Conservation (phyloP, 2,888 invertebrate genomes). For the Exocentrus adspersus region DNA sequence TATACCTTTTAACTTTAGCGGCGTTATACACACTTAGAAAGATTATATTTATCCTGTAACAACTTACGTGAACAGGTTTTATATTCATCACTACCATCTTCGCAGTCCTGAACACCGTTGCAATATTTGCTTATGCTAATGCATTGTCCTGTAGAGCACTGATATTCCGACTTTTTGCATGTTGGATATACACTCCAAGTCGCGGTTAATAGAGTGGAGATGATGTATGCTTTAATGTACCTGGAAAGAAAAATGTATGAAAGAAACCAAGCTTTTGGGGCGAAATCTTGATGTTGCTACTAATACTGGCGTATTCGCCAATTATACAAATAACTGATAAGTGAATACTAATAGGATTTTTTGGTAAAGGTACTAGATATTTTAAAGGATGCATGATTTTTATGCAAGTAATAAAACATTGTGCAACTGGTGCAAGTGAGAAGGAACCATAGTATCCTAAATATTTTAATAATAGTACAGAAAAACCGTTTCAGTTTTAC, state of each 20-base stretch:
- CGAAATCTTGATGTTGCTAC: too few relatives aligned
- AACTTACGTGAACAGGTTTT: constrained; percentile 80
- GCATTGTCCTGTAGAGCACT: constrained; percentile 68
- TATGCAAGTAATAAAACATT: too few relatives aligned
- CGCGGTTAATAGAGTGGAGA: constrained; percentile 22
- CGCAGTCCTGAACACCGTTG: constrained; percentile 81
- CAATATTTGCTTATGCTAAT: constrained; percentile 80
- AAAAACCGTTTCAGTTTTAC: too few relatives aligned
- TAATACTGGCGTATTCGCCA: too few relatives aligned
- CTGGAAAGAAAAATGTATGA: constrained; percentile 11
- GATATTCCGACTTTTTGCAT: constrained; percentile 64
- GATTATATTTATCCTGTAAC: constrained; percentile 4
- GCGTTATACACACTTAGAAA: neutral
- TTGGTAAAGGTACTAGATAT: too few relatives aligned
- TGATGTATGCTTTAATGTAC: constrained; percentile 17
- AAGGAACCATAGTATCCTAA: too few relatives aligned
- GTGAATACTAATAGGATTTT: too few relatives aligned
- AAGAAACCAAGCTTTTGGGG: neutral
- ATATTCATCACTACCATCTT: constrained; percentile 81
- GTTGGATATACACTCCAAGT: constrained; percentile 32
- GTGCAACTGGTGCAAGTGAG: too few relatives aligned
- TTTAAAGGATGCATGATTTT: too few relatives aligned
- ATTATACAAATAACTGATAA: too few relatives aligned
- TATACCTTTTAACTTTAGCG: neutral
- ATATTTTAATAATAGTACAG: too few relatives aligned